Evolutionary conservation across 2,113 vertebrate genomes (phyloP).

Genomic region (Oceanites oceanicus): DNA sequence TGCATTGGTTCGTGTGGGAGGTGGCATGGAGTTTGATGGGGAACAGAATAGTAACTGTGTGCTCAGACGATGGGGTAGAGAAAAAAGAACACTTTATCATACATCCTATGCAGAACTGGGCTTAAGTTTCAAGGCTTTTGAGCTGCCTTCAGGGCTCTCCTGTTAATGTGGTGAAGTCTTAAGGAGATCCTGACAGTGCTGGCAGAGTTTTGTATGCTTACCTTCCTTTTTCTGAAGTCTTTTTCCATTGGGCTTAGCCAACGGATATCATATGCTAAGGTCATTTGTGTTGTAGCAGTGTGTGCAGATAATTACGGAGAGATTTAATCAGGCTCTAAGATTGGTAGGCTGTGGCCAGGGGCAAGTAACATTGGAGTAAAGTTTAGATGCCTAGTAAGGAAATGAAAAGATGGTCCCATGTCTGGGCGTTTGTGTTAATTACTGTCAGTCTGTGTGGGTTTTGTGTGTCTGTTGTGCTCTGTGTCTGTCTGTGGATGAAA

Average conservation of each 20-base stretch:
- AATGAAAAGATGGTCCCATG: not conserved
- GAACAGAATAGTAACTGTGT: not conserved
- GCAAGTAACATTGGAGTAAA: constrained; percentile 31
- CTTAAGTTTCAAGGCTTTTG: not conserved
- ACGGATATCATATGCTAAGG: constrained; percentile 34
- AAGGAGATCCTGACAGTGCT: not conserved
- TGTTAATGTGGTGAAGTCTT: not conserved
- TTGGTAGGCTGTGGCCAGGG: constrained; percentile 29
- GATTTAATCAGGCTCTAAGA: constrained; percentile 9
- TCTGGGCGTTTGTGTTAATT: not conserved
- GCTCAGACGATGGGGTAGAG: not conserved
- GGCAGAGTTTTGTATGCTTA: not conserved
- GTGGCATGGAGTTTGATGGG: not conserved
- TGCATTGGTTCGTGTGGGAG: not conserved
- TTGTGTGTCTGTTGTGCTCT: not conserved
- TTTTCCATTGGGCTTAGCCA: constrained; percentile 39
- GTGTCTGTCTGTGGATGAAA: constrained; percentile 18
- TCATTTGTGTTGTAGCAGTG: constrained; percentile 43
- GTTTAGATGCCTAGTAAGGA: not conserved
- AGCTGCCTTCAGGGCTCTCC: not conserved
- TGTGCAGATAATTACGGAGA: not conserved
- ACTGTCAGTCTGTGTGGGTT: not conserved
- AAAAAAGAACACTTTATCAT: not conserved
- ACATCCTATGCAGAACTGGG: not conserved
- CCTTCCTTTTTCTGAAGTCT: constrained; percentile 45